Conservation (phyloP, 2,888 invertebrate genomes). For the Leptinotarsa rubiginosa region DNA sequence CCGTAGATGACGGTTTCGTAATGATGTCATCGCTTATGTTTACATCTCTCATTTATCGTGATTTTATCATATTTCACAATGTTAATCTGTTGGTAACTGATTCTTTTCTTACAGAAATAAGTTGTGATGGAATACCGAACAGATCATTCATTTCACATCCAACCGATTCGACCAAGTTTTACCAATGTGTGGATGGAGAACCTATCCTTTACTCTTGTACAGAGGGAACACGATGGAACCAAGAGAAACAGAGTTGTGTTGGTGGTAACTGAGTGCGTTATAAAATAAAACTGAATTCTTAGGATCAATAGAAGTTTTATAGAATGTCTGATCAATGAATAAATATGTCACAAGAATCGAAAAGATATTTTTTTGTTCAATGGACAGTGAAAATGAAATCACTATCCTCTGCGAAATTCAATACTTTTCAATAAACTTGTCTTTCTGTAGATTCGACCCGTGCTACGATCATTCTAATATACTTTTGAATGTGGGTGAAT, state of each 20-base stretch:
- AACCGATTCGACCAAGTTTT: constrained; percentile 39
- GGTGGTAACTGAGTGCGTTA: constrained; percentile 15
- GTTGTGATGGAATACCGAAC: not conserved
- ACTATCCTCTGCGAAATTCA: too few species aligned
- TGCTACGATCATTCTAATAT: too few species aligned
- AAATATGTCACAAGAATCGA: too few species aligned
- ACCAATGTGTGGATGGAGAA: constrained; percentile 36
- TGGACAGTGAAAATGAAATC: too few species aligned
- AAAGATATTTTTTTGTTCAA: too few species aligned
- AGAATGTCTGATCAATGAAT: too few species aligned
- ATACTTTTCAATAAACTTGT: too few species aligned
- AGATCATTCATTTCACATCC: constrained; percentile 31
- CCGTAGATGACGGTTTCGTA: too few species aligned
- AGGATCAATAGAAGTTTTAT: too few species aligned
- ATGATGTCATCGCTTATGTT: not conserved
- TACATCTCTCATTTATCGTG: not conserved
- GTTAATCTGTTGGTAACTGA: not conserved
- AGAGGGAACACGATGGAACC: constrained; percentile 36
- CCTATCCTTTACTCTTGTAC: constrained; percentile 34
- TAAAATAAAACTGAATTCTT: not conserved
- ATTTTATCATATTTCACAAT: not conserved
- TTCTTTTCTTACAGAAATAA: not conserved
- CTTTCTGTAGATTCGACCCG: too few species aligned
- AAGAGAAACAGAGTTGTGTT: constrained; percentile 31
- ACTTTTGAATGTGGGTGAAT: too few species aligned